Evolutionary conservation across 1,140 invertebrate genomes (phyloP).

Genomic region (Brachionus rotundiformis): DNA sequence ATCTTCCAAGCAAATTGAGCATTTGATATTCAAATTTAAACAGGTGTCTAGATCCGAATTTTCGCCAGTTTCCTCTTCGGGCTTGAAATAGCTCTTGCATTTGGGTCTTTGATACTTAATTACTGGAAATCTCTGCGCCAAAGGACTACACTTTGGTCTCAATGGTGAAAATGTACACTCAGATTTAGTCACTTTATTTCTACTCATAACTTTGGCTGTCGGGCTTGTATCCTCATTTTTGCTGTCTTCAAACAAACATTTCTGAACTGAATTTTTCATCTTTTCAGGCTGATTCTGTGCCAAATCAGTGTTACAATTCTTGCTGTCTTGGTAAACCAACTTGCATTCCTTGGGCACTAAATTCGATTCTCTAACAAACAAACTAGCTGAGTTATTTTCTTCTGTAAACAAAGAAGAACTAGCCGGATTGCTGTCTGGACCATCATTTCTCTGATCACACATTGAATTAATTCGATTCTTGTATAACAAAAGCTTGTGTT

Average conservation of each 20-base stretch:
- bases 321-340: not conserved
- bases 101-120: slow-evolving; percentile 23
- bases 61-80: not conserved
- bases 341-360: not conserved
- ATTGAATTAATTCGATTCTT: not conserved
- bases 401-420: not conserved
- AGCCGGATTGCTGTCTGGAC: not conserved
- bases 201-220: not conserved
- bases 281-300: not conserved
- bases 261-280: not conserved
- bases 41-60: not conserved
- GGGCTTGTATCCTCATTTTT: not conserved
- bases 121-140: not conserved
- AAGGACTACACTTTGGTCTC: not conserved
- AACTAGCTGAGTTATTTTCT: not conserved
- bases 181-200: not conserved
- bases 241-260: not conserved
- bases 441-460: not conserved
- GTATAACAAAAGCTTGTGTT: slow-evolving; percentile 7
- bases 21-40: not conserved
- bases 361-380: not conserved
- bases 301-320: not conserved
- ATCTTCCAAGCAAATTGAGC: slow-evolving; percentile 33
- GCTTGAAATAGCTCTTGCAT: not conserved
- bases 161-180: not conserved